Evolutionary conservation across 2,888 invertebrate species (phyloP).

Genomic region (Hydrotaea cyrtoneurina): DNA sequence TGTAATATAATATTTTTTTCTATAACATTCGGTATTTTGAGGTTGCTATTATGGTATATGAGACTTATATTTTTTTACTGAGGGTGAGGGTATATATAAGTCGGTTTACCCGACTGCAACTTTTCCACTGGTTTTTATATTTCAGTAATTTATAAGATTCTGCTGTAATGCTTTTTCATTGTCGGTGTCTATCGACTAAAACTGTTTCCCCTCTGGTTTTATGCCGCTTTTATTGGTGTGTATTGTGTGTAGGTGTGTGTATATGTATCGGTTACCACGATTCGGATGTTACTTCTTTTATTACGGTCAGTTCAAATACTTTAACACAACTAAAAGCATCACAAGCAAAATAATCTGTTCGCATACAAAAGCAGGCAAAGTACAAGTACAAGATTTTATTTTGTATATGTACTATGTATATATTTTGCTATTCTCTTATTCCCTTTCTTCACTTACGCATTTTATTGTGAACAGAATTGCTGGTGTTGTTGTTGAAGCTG

Average conservation of each 20-base stretch:
- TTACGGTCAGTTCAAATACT: constrained; percentile 51
- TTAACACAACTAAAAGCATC: constrained; percentile 9
- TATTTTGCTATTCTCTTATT: background rate
- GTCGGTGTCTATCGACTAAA: background rate
- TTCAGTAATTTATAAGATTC: too few species aligned
- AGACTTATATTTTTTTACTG: too few species aligned
- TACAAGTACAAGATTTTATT: background rate
- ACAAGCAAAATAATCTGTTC: constrained; percentile 29
- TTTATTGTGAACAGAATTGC: constrained; percentile 17
- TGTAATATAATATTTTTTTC: too few species aligned
- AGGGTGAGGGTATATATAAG: too few species aligned
- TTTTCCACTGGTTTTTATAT: background rate
- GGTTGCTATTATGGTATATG: too few species aligned
- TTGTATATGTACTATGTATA: background rate
- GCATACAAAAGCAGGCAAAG: background rate
- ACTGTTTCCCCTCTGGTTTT: background rate
- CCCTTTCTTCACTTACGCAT: constrained; percentile 27
- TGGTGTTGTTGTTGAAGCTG: background rate
- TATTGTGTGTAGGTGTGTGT: background rate
- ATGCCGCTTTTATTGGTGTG: background rate
- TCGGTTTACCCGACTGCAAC: too few species aligned
- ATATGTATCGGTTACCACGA: background rate
- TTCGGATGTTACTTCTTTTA: constrained; percentile 37
- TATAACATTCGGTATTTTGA: too few species aligned
- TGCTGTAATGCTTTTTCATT: background rate